Evolutionary conservation across 2,888 invertebrate genomes (phyloP), one percentile per base, ranked within the genome.

Genomic region (Tetanocera ferruginea): DNA sequence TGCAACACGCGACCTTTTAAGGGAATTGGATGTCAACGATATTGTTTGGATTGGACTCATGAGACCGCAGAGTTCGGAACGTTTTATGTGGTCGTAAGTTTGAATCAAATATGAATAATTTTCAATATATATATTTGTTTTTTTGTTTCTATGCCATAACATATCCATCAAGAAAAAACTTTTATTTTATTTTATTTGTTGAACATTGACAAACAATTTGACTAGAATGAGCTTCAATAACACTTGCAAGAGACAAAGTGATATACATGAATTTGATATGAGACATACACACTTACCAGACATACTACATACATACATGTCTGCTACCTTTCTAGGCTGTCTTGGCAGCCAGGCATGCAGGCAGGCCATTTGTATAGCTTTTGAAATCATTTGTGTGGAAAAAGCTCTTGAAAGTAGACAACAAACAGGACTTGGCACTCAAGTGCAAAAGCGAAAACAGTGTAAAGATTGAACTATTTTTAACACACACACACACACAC

Each of bases 1-100:
- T 87, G 94, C 95, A 57, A 94, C 94, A 75, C 91, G 95, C 81
- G 94, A 94, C 37, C 94, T 94, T 87, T 91, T 95, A 81, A 94
- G 94, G 88, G 94, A 95, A 88, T 89, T 95, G 89, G 95, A 95
- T 87, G 94, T 95, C 80, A 92, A 93, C 60, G 94, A 93, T 87
- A 93, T 93, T 75, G 94, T 95, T 79, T 95, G 95, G 95, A 94
- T 95, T 84, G 95, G 95, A 79, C 91, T 95, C 81, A 94, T 94
- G 85, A 93, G 94, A 84, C 93, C 93, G 84, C 92, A 93, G 84
- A 93, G 93, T 77, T 93, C 93, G 83, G 93, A 93, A 77, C 93
- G 93, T 81, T 95, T 95, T 86, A 92, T 93, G 84, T 95, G 95
- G 95, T 94, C 94, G 95, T 95, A 91, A 92, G 94, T 93, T 5